Evolutionary conservation across 2,113 vertebrate species (phyloP), one percentile per base, ranked within the genome.

Genomic region (Mormyrus iriodes): DNA sequence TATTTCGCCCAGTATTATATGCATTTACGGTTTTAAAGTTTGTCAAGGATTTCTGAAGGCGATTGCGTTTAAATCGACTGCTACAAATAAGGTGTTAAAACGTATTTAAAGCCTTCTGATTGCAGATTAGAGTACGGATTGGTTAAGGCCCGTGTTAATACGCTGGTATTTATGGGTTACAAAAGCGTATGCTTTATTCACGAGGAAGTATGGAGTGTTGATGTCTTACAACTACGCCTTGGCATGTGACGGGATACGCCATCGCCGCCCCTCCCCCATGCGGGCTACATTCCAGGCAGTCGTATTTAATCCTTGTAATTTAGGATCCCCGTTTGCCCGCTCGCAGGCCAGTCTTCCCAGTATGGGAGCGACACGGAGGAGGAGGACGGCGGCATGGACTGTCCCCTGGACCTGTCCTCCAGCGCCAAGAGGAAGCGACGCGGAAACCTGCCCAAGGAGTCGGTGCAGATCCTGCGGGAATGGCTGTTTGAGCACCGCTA

Each of bases 401-500:
- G 97, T 89, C 98, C 98, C 3, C 94, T 99, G 95, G 98, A 99
- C 93, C 96, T 99, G 90, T 99, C 98, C 6, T 98, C 98, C 76
- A 97, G 97, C 35, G 91, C 95, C 2, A 99, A 99, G 92, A 96
- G 98, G 90, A 96, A 97, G 89, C 96, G 98, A 89, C 96, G 98
- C 88, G 98, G 98, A 86, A 99, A 99, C 90, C 93, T 99, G 88
- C 98, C 98, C 88, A 99, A 99, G 92, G 98, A 99, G 89, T 99
- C 98, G 0, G 98, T 99, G 69, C 97, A 98, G 95, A 98, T 99
- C 93, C 97, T 99, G 89, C 96, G 98, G 24, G 97, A 99, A 92
- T 99, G 98, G 98, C 94, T 99, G 19, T 99, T 98, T 39, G 97
- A 99, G 90, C 98, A 99, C 92, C 96, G 98, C 27, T 99, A 98